Evolutionary conservation across 2,797 vertebrate species (phyloP).

Genomic region (Argya squamiceps): DNA sequence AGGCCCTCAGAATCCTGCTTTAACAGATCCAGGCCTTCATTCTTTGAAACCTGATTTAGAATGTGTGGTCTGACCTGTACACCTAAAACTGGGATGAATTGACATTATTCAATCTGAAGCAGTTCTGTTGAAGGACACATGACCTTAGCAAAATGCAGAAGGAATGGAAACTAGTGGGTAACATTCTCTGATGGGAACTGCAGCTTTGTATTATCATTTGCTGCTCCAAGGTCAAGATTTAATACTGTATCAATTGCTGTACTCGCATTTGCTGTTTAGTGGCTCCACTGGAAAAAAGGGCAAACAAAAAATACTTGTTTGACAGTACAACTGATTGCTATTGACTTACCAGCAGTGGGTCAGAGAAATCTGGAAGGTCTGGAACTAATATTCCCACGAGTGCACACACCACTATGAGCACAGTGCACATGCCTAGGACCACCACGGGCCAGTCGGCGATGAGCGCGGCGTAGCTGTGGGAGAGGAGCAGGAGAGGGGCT

Average conservation of each 20-base stretch:
- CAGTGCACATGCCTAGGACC: constrained; percentile 94
- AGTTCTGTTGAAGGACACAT: background rate
- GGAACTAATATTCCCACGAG: constrained; percentile 93
- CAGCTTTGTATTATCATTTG: background rate
- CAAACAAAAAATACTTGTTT: background rate
- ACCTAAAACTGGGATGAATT: background rate
- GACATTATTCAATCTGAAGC: background rate
- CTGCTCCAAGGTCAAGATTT: background rate
- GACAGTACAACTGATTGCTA: background rate
- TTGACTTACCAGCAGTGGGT: constrained; percentile 91
- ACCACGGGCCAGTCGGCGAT: constrained; percentile 98
- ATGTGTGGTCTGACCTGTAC: background rate
- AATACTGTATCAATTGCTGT: background rate
- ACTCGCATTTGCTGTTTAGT: background rate
- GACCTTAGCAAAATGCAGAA: background rate
- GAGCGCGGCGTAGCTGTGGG: constrained; percentile 89
- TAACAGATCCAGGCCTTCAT: background rate
- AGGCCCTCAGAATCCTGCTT: background rate
- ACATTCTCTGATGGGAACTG: background rate
- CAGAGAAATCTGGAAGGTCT: constrained; percentile 96
- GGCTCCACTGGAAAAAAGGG: background rate
- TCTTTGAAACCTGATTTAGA: constrained; percentile 19
- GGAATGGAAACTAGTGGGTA: background rate
- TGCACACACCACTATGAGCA: constrained; percentile 93
- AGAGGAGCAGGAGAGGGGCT: background rate